A percentile compares a stretch with the other conserved stretches of the same genome.
phyloP scores from a whole-genome alignment of 2,113 vertebrate species.

The Forbesichthys agassizii region DNA sequence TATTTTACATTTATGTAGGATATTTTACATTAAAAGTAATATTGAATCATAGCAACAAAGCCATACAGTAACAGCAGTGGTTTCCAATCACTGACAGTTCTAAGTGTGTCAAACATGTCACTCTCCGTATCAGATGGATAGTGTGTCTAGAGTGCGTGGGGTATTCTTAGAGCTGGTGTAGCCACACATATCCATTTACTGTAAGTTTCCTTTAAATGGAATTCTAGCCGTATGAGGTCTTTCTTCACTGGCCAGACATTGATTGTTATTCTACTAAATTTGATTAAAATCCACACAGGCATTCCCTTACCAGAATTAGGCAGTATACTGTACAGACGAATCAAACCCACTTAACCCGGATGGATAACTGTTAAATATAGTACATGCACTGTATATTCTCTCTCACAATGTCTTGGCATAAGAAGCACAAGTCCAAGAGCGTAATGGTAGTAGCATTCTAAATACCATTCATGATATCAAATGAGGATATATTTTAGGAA shows the following conservation, averaged over 20 bases:
- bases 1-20: too few relatives aligned
- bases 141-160: conserved; percentile 58
- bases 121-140: conserved; percentile 56
- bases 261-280: conserved; percentile 40
- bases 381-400: not conserved
- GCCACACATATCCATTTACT: conserved; percentile 45
- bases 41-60: conserved; percentile 33
- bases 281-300: conserved; percentile 2
- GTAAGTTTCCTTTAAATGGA: conserved; percentile 53
- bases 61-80: conserved; percentile 37
- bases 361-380: not conserved
- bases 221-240: conserved; percentile 44
- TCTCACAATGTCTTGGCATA: not conserved
- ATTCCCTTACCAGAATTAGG: not conserved
- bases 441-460: conserved; percentile 28
- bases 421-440: conserved; percentile 3
- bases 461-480: conserved; percentile 53
- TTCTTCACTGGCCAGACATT: conserved; percentile 26
- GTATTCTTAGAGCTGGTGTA: conserved; percentile 67
- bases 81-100: conserved; percentile 29
- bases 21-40: not conserved
- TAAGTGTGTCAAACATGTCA: conserved; percentile 63
- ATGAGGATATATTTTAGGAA: conserved; percentile 40
- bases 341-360: not conserved
- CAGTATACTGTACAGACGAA: not conserved